Evolutionary conservation across 2,888 invertebrate species (phyloP).

Genomic region (Hetaerina titia): DNA sequence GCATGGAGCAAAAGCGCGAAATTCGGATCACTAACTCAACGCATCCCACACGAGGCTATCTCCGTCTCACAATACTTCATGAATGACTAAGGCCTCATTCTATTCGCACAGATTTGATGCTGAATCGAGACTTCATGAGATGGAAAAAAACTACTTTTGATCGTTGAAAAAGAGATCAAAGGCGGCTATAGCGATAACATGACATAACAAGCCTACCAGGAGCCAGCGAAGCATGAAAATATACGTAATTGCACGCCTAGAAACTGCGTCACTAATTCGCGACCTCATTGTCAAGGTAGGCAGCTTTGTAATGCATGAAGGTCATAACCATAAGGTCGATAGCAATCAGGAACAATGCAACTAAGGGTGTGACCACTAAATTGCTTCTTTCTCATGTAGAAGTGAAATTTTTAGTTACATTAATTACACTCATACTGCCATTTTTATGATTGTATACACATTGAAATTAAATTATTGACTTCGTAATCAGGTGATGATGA

Average conservation of each 20-base stretch:
- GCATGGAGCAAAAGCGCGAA: not conserved
- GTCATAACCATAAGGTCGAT: not conserved
- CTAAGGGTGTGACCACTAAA: no score
- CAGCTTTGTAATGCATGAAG: not conserved
- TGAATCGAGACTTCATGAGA: not conserved
- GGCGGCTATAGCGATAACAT: not conserved
- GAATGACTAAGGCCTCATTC: not conserved
- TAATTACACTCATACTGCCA: no score
- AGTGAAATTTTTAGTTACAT: no score
- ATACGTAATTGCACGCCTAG: not conserved
- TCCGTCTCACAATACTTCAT: not conserved
- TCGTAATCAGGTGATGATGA: no score
- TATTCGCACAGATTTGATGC: not conserved
- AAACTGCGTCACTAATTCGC: not conserved
- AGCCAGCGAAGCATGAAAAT: constrained; percentile 12
- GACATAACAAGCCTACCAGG: not conserved
- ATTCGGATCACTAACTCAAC: not conserved
- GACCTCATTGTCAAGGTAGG: constrained; percentile 4
- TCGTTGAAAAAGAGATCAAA: not conserved
- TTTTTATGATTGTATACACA: no score
- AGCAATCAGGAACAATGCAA: not conserved
- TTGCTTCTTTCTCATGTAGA: no score
- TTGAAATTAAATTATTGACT: no score
- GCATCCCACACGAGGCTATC: not conserved
- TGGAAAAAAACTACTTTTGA: not conserved